Percentiles rank a stretch among this genome's conserved stretches.
Conservation (phyloP, 2,797 vertebrate species). For the Todus mexicanus region DNA sequence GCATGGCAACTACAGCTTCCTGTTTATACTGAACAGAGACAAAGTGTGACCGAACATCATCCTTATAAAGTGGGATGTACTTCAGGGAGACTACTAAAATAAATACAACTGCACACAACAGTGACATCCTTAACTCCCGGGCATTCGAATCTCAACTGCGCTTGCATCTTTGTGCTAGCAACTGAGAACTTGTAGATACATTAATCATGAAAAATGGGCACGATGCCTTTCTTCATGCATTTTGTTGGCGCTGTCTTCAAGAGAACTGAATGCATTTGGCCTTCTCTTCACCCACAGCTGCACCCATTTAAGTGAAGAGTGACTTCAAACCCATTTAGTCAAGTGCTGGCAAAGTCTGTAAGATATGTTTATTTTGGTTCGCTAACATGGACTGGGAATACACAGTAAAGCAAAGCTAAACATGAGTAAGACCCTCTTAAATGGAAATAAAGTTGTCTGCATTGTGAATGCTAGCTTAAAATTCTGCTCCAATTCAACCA, state of each 20-base stretch:
- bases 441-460: background rate
- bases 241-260: background rate
- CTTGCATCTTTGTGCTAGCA: background rate
- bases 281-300: constrained; percentile 29
- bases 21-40: background rate
- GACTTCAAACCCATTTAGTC: constrained; percentile 3
- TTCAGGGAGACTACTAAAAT: background rate
- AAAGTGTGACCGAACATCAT: background rate
- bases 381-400: background rate
- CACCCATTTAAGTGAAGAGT: background rate
- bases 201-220: background rate
- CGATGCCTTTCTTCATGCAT: background rate
- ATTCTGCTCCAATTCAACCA: background rate
- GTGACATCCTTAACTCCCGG: background rate
- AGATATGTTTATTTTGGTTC: constrained; percentile 22
- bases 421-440: background rate
- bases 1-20: background rate
- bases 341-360: constrained; percentile 1
- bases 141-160: background rate
- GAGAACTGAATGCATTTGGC: background rate
- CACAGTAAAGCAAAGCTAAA: background rate
- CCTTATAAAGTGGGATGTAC: background rate
- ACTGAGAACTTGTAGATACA: background rate
- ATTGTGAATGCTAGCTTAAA: background rate
- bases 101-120: background rate